Evolutionary conservation across 2,113 vertebrate species (phyloP), one percentile per base, ranked within the genome.

Genomic region (Hypocryptadius cinnamomeus): DNA sequence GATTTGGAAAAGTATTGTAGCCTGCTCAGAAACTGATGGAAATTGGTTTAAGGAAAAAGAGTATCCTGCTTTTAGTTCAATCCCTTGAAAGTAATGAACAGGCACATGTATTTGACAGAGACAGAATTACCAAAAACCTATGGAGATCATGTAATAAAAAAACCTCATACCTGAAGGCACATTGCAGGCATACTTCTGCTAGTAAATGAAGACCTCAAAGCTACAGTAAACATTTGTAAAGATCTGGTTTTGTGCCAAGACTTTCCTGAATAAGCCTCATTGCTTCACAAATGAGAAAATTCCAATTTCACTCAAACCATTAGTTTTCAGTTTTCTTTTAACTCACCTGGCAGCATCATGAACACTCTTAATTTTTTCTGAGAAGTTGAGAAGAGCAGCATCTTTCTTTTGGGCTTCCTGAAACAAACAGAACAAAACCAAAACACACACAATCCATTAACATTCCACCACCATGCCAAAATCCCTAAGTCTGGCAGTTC

Each of bases 321-420:
- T 63, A 68, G 12, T 44, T 72, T 66, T 79, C 31, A 5, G 24
- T 31, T 81, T 93, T 71, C 61, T 39, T 93, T 79, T 69, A 51
- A 77, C 96, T 98, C 96, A 99, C 99, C 99, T 98, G 70, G 98
- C 97, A 1, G 99, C 98, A 73, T 98, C 98, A 78, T 99, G 98
- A 86, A 99, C 98, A 30, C 98, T 97, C 30, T 86, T 97, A 51
- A 99, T 96, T 94, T 98, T 99, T 96, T 99, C 99, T 63, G 99
- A 98, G 74, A 99, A 99, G 91, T 96, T 98, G 30, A 99, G 97
- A 85, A 99, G 98, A 85, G 95, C 89, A 89, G 98, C 97, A 57
- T 99, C 99, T 96, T 99, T 99, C 97, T 99, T 99, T 93, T 99
- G 98, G 45, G 99, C 99, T 98, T 99, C 99, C 99, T 99, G 95